These are phyloP conservation scores for Scartelaos histophorus DNA, from an alignment of 2,113 vertebrate species.

Conservation along the genomic window DNA sequence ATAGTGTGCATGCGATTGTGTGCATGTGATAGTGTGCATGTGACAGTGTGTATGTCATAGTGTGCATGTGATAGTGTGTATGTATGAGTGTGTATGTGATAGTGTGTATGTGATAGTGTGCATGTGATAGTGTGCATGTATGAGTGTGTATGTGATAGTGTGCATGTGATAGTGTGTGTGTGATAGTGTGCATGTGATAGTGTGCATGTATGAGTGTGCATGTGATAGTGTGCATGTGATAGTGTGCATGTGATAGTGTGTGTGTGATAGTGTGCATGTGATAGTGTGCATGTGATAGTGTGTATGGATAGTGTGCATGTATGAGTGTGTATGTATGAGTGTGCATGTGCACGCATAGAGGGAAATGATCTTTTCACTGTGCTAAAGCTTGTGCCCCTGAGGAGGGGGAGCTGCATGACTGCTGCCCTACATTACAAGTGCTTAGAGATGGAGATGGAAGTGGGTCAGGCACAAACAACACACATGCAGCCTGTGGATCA, in stretches of 20 bases:
- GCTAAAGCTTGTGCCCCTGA: constrained; percentile 6
- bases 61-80: too few relatives aligned
- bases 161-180: too few relatives aligned
- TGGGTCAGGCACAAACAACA: constrained; percentile 62
- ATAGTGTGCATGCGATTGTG: background rate
- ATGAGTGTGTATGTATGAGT: background rate
- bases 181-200: too few relatives aligned
- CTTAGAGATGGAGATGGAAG: constrained; percentile 59
- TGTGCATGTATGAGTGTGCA: too few relatives aligned
- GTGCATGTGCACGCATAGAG: background rate
- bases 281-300: background rate
- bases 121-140: too few relatives aligned
- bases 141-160: too few relatives aligned
- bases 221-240: too few relatives aligned
- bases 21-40: background rate
- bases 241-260: too few relatives aligned
- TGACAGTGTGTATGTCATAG: too few relatives aligned
- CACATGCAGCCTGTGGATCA: constrained; percentile 41
- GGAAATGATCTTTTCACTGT: background rate
- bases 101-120: too few relatives aligned
- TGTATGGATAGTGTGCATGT: background rate
- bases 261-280: too few relatives aligned
- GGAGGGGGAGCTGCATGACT: constrained; percentile 45
- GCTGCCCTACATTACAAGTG: constrained; percentile 64
- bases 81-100: too few relatives aligned